phyloP scores from a whole-genome alignment of 2,797 vertebrate species.

The Acanthiza pusilla region DNA sequence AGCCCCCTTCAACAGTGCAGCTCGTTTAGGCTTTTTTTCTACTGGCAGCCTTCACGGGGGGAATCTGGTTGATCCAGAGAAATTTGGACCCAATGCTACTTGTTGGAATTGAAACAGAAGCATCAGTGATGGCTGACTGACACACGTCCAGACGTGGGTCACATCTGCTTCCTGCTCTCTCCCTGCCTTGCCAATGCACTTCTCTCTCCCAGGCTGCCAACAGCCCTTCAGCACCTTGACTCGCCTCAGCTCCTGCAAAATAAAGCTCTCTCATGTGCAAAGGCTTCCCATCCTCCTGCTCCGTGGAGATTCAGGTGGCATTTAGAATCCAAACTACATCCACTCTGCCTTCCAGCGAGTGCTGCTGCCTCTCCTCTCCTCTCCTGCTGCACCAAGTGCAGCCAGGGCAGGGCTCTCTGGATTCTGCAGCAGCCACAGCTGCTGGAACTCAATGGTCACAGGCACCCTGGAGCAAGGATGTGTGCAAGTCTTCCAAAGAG shows the following conservation, averaged over 20 bases:
- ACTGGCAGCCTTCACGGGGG: constrained; percentile 3
- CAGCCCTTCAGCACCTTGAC: neutral
- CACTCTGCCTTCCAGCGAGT: neutral
- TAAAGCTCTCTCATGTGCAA: neutral
- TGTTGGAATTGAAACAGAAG: constrained; percentile 2
- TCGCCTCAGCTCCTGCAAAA: neutral
- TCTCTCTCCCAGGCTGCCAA: neutral
- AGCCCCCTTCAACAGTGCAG: constrained; percentile 18
- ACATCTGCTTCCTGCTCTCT: neutral
- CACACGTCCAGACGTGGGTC: neutral
- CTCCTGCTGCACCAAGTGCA: neutral
- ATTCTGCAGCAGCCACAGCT: neutral
- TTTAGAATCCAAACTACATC: neutral
- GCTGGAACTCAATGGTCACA: neutral
- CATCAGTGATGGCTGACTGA: neutral
- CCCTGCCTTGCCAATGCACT: neutral
- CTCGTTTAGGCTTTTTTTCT: neutral
- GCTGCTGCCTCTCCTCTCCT: neutral
- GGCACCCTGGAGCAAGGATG: neutral
- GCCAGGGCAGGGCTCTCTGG: neutral
- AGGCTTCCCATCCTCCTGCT: neutral
- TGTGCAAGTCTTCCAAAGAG: neutral
- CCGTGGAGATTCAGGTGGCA: neutral
- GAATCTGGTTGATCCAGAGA: neutral
- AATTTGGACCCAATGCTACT: constrained; percentile 45